Evolutionary conservation across 2,797 vertebrate genomes (phyloP).

Genomic region (Toxotes lorentzi): DNA sequence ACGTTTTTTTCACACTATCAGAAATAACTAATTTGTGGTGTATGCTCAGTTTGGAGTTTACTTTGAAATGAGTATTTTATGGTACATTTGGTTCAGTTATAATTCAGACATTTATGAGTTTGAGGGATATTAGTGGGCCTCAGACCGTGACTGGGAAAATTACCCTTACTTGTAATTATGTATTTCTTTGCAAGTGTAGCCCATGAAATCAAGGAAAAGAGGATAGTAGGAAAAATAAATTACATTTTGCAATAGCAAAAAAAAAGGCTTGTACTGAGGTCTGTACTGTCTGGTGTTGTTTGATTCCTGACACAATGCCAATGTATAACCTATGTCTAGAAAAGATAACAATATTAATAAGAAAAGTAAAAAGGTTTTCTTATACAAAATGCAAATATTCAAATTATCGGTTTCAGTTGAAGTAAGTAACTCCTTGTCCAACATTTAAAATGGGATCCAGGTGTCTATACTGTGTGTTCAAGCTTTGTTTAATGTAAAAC

Average conservation of each 20-base stretch:
- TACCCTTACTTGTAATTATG: slow-evolving; percentile 74
- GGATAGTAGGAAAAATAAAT: slow-evolving; percentile 44
- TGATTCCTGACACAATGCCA: slow-evolving; percentile 9
- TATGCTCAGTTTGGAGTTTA: slow-evolving; percentile 59
- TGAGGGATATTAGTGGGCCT: slow-evolving; percentile 69
- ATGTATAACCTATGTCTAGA: background rate
- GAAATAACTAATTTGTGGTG: slow-evolving; percentile 59
- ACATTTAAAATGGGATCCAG: background rate
- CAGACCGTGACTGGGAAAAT: slow-evolving; percentile 68
- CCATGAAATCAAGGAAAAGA: slow-evolving; percentile 47
- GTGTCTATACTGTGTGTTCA: background rate
- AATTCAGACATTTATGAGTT: slow-evolving; percentile 74
- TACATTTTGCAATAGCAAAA: slow-evolving; percentile 40
- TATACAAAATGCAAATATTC: background rate
- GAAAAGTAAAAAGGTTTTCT: background rate
- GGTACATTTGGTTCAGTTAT: slow-evolving; percentile 70
- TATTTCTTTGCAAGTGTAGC: slow-evolving; percentile 64
- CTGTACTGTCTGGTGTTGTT: background rate
- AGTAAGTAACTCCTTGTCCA: background rate
- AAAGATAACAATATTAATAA: background rate
- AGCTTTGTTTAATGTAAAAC: background rate
- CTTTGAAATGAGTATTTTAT: slow-evolving; percentile 71
- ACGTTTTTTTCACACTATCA: slow-evolving; percentile 8
- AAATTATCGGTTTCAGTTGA: background rate
- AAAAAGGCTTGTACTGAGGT: slow-evolving; percentile 2